A percentile compares a stretch with the other conserved stretches of the same genome.
Conservation (phyloP, 35 echinoderm and acorn worm species). For the Ptychodera flava region DNA sequence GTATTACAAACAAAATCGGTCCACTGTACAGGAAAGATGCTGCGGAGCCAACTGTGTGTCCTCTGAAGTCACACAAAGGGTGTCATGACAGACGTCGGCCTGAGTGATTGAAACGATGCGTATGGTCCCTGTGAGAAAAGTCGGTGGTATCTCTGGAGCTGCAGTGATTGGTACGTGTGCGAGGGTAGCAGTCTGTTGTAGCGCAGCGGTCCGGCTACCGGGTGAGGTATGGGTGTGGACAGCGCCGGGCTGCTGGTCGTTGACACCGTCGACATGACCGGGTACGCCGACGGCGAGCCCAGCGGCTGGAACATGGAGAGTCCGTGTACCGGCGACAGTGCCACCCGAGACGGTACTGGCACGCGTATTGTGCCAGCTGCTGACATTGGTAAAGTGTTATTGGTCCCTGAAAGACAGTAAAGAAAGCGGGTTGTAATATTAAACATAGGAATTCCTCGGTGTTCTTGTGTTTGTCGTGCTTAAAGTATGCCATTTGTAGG, state of each 20-base stretch:
- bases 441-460: too few relatives aligned
- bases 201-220: neutral
- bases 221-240: neutral
- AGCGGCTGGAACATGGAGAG: neutral
- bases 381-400: too few relatives aligned
- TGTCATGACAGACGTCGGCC: neutral
- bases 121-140: neutral
- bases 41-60: too few relatives aligned
- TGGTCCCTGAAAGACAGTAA: too few relatives aligned
- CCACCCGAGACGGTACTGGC: neutral
- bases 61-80: neutral
- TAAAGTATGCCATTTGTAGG: too few relatives aligned
- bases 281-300: neutral
- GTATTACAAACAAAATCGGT: too few relatives aligned
- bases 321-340: neutral
- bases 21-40: too few relatives aligned
- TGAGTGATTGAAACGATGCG: neutral
- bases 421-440: too few relatives aligned
- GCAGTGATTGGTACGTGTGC: neutral
- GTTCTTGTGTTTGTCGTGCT: too few relatives aligned
- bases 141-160: neutral
- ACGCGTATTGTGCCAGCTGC: neutral
- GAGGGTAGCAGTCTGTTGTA: neutral
- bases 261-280: neutral
- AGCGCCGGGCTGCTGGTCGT: neutral